A percentile compares a stretch with the other conserved stretches of the same genome.
These are phyloP conservation scores for Aspidoscelis tigris DNA, from an alignment of 2,113 vertebrate species.

Conservation along the genomic window DNA sequence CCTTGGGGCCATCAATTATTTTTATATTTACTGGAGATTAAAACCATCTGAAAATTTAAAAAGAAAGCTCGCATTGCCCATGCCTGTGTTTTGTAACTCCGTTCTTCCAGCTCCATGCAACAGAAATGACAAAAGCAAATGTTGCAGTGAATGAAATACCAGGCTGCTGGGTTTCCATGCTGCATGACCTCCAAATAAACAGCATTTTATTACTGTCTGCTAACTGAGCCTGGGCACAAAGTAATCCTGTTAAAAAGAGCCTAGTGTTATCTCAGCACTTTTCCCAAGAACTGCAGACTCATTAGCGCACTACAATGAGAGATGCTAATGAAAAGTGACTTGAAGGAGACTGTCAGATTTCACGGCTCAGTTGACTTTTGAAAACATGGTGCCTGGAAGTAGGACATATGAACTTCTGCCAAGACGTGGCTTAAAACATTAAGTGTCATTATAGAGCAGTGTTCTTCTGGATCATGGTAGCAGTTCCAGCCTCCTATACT, in stretches of 20 bases:
- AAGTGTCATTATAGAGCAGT: background rate
- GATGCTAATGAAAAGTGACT: constrained; percentile 14
- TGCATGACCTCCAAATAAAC: background rate
- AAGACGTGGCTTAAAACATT: background rate
- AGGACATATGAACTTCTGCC: background rate
- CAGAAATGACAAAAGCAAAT: background rate
- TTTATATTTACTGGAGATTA: background rate
- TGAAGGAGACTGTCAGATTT: background rate
- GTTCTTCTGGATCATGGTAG: background rate
- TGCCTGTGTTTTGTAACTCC: background rate
- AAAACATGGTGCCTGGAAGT: background rate
- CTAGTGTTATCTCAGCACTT: constrained; percentile 19
- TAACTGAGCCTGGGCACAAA: background rate
- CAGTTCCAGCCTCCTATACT: background rate
- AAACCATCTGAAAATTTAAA: background rate
- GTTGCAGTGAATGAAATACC: no score
- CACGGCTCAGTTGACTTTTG: background rate
- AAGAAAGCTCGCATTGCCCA: background rate
- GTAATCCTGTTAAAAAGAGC: constrained; percentile 4
- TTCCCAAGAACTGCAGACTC: background rate
- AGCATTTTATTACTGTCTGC: background rate
- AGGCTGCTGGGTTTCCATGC: background rate
- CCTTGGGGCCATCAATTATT: background rate
- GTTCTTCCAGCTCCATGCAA: background rate
- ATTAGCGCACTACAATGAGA: constrained; percentile 11